These are phyloP conservation scores for Brachionichthys hirsutus DNA, from an alignment of 2,113 vertebrate genomes.

Conservation along the genomic window DNA sequence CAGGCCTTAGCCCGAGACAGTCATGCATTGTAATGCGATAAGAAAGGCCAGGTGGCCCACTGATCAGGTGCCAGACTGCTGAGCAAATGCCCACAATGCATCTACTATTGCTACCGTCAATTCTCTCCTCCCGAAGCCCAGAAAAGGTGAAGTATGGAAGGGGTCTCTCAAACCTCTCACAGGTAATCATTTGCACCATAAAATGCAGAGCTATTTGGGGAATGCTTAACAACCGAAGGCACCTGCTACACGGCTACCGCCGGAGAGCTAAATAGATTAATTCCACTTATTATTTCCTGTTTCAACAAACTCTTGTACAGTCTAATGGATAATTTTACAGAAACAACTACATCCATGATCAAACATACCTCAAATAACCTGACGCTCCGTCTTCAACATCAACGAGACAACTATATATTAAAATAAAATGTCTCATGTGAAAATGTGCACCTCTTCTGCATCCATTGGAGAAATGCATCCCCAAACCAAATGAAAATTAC, in stretches of 20 bases:
- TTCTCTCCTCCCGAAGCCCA: constrained; percentile 8
- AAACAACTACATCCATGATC: constrained; percentile 1
- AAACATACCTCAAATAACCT: neutral
- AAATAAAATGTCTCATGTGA: too few species aligned
- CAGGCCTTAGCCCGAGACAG: constrained; percentile 53
- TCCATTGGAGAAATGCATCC: neutral
- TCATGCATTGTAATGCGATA: constrained; percentile 70
- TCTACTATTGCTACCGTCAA: constrained; percentile 3
- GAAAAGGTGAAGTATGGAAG: constrained; percentile 3
- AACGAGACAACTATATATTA: neutral
- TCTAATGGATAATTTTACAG: neutral
- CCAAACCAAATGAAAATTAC: neutral
- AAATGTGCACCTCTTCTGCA: too few species aligned
- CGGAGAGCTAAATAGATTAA: neutral
- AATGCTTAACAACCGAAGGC: constrained; percentile 12
- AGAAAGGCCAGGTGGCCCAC: constrained; percentile 72
- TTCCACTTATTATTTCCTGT: neutral
- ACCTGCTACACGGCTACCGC: neutral
- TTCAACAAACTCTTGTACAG: neutral
- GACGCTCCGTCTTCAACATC: neutral
- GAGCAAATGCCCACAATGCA: constrained; percentile 27
- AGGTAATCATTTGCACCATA: constrained; percentile 8
- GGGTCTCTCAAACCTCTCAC: neutral
- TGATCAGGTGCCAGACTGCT: constrained; percentile 69
- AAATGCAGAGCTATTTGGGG: neutral